phyloP scores from a whole-genome alignment of 2,888 invertebrate genomes.

The Thecocarcelia acutangulata region DNA sequence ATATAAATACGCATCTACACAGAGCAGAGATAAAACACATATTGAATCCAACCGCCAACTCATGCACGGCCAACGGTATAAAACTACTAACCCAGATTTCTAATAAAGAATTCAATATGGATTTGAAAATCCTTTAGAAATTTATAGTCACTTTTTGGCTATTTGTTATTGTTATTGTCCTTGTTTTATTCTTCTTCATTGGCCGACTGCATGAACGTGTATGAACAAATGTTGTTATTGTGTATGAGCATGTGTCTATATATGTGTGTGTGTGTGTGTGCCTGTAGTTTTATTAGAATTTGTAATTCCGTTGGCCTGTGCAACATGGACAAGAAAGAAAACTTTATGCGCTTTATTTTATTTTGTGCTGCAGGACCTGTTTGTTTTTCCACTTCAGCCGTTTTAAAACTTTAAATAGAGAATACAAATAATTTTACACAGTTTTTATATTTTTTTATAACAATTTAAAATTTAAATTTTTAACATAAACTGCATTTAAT shows the following conservation, averaged over 20 bases:
- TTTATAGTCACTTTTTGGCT: slow-evolving; percentile 43
- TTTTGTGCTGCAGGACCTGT: neutral
- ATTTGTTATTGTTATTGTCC: neutral
- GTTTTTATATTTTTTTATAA: no score
- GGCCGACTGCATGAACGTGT: slow-evolving; percentile 1
- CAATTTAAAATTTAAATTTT: no score
- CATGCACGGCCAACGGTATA: neutral
- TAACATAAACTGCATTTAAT: no score
- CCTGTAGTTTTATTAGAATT: neutral
- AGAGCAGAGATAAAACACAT: slow-evolving; percentile 4
- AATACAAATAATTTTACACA: no score
- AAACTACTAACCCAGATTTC: slow-evolving; percentile 67
- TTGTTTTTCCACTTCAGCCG: no score
- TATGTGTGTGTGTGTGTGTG: neutral
- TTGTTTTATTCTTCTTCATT: slow-evolving; percentile 13
- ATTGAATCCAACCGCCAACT: slow-evolving; percentile 28
- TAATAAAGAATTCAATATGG: slow-evolving; percentile 54
- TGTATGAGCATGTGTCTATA: neutral
- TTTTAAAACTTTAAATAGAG: no score
- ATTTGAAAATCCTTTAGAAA: slow-evolving; percentile 60
- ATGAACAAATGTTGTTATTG: neutral
- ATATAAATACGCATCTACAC: neutral
- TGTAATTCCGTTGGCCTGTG: slow-evolving; percentile 29
- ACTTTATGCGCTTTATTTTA: slow-evolving; percentile 18
- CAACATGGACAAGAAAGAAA: slow-evolving; percentile 18